Evolutionary conservation across 2,888 invertebrate genomes (phyloP).

Genomic region (Patella caerulea): DNA sequence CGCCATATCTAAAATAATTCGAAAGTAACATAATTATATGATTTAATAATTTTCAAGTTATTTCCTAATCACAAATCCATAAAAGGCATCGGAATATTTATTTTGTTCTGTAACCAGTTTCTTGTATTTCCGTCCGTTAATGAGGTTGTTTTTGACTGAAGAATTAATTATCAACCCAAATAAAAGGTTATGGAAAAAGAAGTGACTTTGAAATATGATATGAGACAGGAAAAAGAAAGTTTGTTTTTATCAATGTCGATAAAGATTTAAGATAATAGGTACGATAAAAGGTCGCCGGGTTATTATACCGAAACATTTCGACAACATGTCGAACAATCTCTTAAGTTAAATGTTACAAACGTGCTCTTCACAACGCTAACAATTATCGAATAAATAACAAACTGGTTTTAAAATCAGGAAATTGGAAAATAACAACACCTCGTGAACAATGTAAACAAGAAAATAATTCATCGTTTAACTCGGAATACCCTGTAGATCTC

Average conservation of each 20-base stretch:
- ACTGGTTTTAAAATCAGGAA: not conserved
- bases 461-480: not conserved
- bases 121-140: too few relatives aligned
- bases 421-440: constrained; percentile 12
- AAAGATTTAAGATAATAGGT: too few relatives aligned
- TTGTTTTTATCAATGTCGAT: too few relatives aligned
- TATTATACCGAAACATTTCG: not conserved
- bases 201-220: too few relatives aligned
- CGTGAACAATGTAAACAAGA: constrained; percentile 12
- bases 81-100: too few relatives aligned
- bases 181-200: too few relatives aligned
- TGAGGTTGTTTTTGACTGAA: too few relatives aligned
- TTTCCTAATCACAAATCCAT: too few relatives aligned
- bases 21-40: not conserved
- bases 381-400: constrained; percentile 9
- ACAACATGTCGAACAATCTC: not conserved
- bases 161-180: too few relatives aligned
- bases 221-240: too few relatives aligned
- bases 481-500: not conserved
- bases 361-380: not conserved
- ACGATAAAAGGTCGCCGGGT: not conserved
- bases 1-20: constrained; percentile 48
- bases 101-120: too few relatives aligned
- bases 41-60: too few relatives aligned
- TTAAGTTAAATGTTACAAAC: constrained; percentile 6